Percentiles rank a stretch among this genome's conserved stretches.
Evolutionary conservation across 2,797 vertebrate genomes (phyloP).

Genomic region (Decapterus maruadsi): DNA sequence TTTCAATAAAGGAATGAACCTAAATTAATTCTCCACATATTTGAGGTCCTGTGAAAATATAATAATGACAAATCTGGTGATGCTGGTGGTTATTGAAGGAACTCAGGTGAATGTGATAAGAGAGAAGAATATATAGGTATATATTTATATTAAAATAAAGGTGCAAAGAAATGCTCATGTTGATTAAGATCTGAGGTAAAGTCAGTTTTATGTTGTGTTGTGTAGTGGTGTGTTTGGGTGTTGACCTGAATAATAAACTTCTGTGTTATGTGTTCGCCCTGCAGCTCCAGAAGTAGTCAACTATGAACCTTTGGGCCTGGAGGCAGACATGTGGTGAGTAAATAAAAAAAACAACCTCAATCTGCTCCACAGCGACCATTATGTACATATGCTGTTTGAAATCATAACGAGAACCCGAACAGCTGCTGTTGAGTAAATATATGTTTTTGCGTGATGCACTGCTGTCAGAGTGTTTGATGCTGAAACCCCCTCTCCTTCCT

Average conservation of each 20-base stretch:
- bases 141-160: too few species aligned
- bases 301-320: conserved; percentile 96
- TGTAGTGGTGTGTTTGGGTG: background rate
- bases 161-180: background rate
- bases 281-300: conserved; percentile 99
- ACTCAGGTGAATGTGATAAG: background rate
- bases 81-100: background rate
- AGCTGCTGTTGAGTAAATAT: conserved; percentile 31
- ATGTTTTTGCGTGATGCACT: background rate
- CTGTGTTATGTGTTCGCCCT: conserved; percentile 43
- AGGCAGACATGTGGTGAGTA: conserved; percentile 99
- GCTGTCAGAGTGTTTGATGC: conserved; percentile 1
- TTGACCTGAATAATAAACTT: conserved; percentile 11
- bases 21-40: conserved; percentile 9
- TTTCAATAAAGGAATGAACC: background rate
- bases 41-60: background rate
- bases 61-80: conserved; percentile 3
- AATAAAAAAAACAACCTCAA: conserved; percentile 4
- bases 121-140: too few species aligned
- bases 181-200: background rate
- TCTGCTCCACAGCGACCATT: conserved; percentile 5
- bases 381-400: conserved; percentile 18
- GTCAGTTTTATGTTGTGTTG: background rate
- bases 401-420: background rate
- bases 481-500: background rate